Base-by-base conservation (phyloP, 2,113 vertebrate species). In the Pterophyllum scalare region DNA sequence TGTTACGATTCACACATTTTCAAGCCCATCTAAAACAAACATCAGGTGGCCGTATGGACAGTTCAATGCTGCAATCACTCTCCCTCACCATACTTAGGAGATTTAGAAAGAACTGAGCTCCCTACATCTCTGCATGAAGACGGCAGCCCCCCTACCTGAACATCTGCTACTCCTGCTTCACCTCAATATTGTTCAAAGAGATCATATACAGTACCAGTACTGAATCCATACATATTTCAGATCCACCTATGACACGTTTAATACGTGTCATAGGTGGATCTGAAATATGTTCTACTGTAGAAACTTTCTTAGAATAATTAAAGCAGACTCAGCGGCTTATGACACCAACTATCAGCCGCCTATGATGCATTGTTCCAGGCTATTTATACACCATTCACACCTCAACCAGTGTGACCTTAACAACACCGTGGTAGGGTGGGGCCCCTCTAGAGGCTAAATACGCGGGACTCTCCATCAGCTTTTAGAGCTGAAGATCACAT, bases 1-100 rank as follows among this genome's bases (percentile, higher is more conserved):
- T 72, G 49, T 72, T 72, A 54, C 31, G 67, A 72, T 33, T 72
- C 46, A 72, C 26, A 33, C 67, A 3, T 72, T 72, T 72, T 72
- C 26, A 31, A 72, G 67, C 17, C 46, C 52, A 31, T 52, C 17
- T 72, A n/a, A 72, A 72, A 54, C 26, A 72, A 72, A 72, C 26
- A 72, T 54, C 46, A 33, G 46, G 67, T 72, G 19, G 67, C 67
- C 52, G 6, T 52, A 72, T 54, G 67, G 5, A 31, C 46, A 54
- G 9, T n/a, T 52, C 31, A 31, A 72, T 72, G 46, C 67, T 54
- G 19, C 43, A 72, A 54, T 31, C 67, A 72, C 26, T 31, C 26
- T 19, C 49, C 67, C 26, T 52, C 26, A 31, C 31, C 46, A 0
- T 0, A 72, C 2, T 31, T 31, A 52, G 31, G 0, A 49, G 49